Base-by-base conservation (phyloP, 2,888 invertebrate species). In the Tholera decimalis region DNA sequence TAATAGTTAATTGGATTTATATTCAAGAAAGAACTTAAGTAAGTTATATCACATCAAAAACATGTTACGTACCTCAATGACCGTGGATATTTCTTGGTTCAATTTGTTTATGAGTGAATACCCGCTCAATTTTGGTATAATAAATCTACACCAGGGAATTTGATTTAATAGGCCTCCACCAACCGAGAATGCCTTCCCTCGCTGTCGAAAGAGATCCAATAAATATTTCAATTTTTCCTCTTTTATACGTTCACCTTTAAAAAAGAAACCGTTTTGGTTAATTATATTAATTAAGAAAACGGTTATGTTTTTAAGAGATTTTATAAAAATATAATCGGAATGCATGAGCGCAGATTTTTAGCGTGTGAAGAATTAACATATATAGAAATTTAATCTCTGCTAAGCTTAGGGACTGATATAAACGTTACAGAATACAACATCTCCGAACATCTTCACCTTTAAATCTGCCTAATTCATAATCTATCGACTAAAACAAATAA, bases 141-240 rank as follows among this genome's bases (percentile, higher is more conserved):
- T 75, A 82, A 96, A 96, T 60, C 97, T 93, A 59, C 97, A 88
- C 90, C 97, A 96, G 0, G 98, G 97, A 84, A 97, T 91, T 78
- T 97, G 96, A 77, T 97, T 97, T 9, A 98, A 86, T 63, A 97
- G 85, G 0, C 97, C 97, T 2, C 97, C 97, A 4, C 97, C 96
- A 85, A 97, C 96, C 49, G 97, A 96, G 66, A 96, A 96, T 15
- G 96, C 89, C 79, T 95, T 96, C 1, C 90, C 88, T 37, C 92
- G 83, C 41, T 85, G 82, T 47, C 82, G 81, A 46, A 94, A 84
- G 50, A 94, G 77, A 2, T 90, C 88, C 47, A 94, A 69, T 54
- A 94, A 82, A 49, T 82, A 79, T 51, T 83, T 87, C 43, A 96
- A 85, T 68, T 96, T 95, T 7, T 96, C 96, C 68, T 96, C 96